These are phyloP conservation scores for Euthynnus affinis DNA, from an alignment of 2,797 vertebrate genomes.

Conservation along the genomic window DNA sequence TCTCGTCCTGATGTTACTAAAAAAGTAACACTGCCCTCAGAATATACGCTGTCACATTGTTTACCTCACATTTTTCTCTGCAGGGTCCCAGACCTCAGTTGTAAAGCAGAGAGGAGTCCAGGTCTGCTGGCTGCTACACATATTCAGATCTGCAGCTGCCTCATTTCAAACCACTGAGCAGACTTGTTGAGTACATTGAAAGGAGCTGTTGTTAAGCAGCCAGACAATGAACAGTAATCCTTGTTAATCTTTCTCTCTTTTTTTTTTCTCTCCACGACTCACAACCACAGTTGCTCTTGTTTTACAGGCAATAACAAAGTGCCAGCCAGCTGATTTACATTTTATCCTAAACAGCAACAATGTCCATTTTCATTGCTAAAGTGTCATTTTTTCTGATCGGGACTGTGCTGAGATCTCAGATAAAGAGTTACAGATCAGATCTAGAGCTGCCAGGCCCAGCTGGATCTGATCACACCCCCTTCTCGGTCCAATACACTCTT, in stretches of 20 bases:
- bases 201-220: constrained; percentile 61
- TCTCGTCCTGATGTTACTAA: constrained; percentile 17
- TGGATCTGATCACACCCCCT: constrained; percentile 16
- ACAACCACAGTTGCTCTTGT: constrained; percentile 15
- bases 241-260: constrained; percentile 39
- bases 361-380: background rate
- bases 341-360: background rate
- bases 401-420: background rate
- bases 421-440: constrained; percentile 12
- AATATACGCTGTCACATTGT: constrained; percentile 24
- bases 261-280: constrained; percentile 22
- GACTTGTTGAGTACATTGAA: constrained; percentile 49
- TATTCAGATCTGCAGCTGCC: constrained; percentile 51
- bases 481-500: background rate
- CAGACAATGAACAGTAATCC: constrained; percentile 53
- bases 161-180: constrained; percentile 34
- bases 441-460: constrained; percentile 10
- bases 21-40: constrained; percentile 4
- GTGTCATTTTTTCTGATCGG: background rate
- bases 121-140: background rate
- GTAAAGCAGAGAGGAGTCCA: background rate
- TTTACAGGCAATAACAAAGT: constrained; percentile 47
- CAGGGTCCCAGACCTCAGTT: constrained; percentile 18
- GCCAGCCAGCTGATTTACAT: constrained; percentile 31
- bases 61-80: constrained; percentile 39